phyloP scores from a whole-genome alignment of 1,140 invertebrate genomes.

The Diorhabda carinulata region DNA sequence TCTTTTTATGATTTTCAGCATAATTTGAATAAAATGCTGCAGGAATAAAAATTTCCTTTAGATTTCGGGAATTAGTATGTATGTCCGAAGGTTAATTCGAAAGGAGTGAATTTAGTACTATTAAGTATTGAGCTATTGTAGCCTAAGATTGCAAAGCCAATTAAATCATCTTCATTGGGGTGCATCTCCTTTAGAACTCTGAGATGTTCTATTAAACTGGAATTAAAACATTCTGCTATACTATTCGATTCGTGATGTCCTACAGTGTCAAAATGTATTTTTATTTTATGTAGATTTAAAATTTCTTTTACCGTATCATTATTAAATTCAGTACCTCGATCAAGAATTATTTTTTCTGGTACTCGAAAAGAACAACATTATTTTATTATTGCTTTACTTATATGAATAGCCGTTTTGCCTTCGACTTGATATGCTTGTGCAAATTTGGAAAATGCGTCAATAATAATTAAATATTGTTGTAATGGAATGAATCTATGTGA shows the following conservation, averaged over 20 bases:
- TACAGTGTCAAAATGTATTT: slow-evolving; percentile 21
- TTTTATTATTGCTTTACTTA: no score
- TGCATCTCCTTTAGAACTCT: slow-evolving; percentile 9
- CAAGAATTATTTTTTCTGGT: slow-evolving; percentile 14
- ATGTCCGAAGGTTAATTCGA: no score
- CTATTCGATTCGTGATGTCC: slow-evolving; percentile 21
- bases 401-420: no score
- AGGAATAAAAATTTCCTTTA: no score
- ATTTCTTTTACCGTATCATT: no score
- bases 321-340: no score
- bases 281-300: slow-evolving; percentile 23
- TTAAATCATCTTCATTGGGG: no score
- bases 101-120: slow-evolving; percentile 18
- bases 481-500: no score
- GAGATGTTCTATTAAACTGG: slow-evolving; percentile 24
- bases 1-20: no score
- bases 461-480: not conserved
- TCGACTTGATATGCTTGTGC: not conserved
- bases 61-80: no score
- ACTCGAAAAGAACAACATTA: slow-evolving; percentile 9
- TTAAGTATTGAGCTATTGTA: slow-evolving; percentile 28
- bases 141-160: no score
- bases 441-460: not conserved
- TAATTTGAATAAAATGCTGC: no score
- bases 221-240: slow-evolving; percentile 20